These are phyloP conservation scores for Aurelia coerulea DNA, from an alignment of 30 jellyfish, hydroid and myxozoan species.

Conservation along the genomic window DNA sequence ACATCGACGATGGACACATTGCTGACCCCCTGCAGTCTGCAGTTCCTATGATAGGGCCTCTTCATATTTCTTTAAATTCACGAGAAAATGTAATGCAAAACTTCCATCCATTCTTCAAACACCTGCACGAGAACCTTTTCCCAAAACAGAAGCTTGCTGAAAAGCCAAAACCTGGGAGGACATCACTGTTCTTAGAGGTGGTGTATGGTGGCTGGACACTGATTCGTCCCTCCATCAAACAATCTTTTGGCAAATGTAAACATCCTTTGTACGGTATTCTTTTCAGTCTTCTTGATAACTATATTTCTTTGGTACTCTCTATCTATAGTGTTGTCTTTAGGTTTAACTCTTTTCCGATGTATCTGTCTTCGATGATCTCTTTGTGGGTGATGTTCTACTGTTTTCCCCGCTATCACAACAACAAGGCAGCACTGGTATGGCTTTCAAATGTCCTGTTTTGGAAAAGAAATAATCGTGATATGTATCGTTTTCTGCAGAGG, in stretches of 20 bases:
- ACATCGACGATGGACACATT: background rate
- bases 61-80: conserved; percentile 6
- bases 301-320: background rate
- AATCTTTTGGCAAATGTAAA: background rate
- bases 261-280: background rate
- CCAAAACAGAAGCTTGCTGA: conserved; percentile 4
- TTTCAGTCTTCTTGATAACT: conserved; percentile 16
- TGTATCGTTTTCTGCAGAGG: conserved; percentile 9
- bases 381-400: conserved; percentile 32
- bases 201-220: conserved; percentile 12
- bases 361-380: background rate
- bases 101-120: conserved; percentile 16
- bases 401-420: conserved; percentile 6
- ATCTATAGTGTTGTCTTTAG: background rate
- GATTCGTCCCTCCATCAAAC: background rate
- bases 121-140: background rate
- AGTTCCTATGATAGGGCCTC: conserved; percentile 1
- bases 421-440: conserved; percentile 23
- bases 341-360: background rate
- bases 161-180: conserved; percentile 11
- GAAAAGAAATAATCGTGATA: conserved; percentile 12
- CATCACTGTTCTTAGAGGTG: background rate
- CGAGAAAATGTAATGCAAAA: conserved; percentile 10
- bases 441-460: conserved; percentile 26
- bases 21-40: background rate